A percentile compares a stretch with the other conserved stretches of the same genome.
These are phyloP conservation scores for Pachycephala philippinensis DNA, from an alignment of 2,113 vertebrate species.

Conservation along the genomic window DNA sequence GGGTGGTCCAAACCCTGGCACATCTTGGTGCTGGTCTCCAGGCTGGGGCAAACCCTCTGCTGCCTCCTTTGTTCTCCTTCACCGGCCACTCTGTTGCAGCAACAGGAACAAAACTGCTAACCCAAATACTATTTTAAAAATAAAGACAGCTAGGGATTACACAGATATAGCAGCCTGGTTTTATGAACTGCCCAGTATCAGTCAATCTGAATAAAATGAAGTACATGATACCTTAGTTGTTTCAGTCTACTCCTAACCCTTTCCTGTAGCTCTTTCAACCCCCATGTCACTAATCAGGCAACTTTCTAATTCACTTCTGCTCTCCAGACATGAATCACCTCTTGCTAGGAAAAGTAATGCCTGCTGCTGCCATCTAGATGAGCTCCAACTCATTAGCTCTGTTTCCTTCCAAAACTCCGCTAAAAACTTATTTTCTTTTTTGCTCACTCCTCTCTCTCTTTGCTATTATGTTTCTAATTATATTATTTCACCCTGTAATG, in stretches of 20 bases:
- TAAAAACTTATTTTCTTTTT: neutral
- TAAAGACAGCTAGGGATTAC: neutral
- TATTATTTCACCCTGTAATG: neutral
- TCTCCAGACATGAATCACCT: neutral
- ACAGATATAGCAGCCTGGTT: neutral
- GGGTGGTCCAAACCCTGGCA: neutral
- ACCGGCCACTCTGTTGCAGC: neutral
- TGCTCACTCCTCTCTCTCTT: neutral
- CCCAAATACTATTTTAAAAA: neutral
- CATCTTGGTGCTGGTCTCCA: neutral
- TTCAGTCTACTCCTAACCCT: neutral
- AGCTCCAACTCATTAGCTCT: constrained; percentile 14
- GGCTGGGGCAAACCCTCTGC: neutral
- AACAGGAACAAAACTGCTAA: neutral
- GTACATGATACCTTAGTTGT: neutral
- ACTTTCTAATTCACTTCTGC: neutral
- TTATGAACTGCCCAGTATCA: neutral
- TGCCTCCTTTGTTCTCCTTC: neutral
- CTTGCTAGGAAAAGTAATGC: neutral
- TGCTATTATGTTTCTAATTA: neutral
- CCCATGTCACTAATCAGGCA: neutral
- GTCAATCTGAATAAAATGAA: neutral
- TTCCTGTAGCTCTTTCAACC: neutral
- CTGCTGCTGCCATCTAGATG: constrained; percentile 34
- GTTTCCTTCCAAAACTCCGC: neutral